Evolutionary conservation across 1,140 invertebrate genomes (phyloP), one percentile per base, ranked within the genome.

Genomic region (Drosophila repleta): DNA sequence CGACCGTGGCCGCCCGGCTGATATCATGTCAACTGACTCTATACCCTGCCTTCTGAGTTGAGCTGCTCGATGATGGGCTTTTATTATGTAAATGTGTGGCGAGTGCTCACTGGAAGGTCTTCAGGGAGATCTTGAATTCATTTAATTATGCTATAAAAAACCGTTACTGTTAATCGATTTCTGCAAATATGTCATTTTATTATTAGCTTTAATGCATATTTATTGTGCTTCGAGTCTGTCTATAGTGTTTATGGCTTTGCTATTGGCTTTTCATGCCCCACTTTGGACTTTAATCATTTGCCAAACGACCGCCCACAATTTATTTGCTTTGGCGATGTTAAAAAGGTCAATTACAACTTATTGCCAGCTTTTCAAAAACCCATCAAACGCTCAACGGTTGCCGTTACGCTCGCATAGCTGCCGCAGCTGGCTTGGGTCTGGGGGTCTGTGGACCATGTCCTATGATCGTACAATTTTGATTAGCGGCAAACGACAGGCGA

Each of bases 341-440:
- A 70, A 85, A 85, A 87, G 69, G 78, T 87, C 80, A 87, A 85
- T 85, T 85, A 85, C 82, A 78, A 82, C 84, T 87, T 84, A 84
- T 84, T 81, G 82, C 60, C 82, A 55, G 77, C 69, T 58, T 83
- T 62, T 70, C 57, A 67, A 69, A 74, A 61, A 57, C 49, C 49
- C 65, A 74, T 70, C 56, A 76, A 76, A 69, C 53, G 64, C 37
- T 55, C 60, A 17, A 53, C 45, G 11, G 53, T 21, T 53, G 48
- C 39, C 65, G 76, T 80, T 85, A 65, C 74, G 81, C 81, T 84
- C 77, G 64, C 74, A 74, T 80, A 76, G 58, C 70, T 58, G 29
- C 51, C 61, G 72, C 58, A 62, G 46, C 49, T 13, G 32, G 29
- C 29, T 1, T 11, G 32, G 8, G 32, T 35, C 49, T 24, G 24